Evolutionary conservation across 2,113 vertebrate genomes (phyloP).

Genomic region (Percopsis transmontana): DNA sequence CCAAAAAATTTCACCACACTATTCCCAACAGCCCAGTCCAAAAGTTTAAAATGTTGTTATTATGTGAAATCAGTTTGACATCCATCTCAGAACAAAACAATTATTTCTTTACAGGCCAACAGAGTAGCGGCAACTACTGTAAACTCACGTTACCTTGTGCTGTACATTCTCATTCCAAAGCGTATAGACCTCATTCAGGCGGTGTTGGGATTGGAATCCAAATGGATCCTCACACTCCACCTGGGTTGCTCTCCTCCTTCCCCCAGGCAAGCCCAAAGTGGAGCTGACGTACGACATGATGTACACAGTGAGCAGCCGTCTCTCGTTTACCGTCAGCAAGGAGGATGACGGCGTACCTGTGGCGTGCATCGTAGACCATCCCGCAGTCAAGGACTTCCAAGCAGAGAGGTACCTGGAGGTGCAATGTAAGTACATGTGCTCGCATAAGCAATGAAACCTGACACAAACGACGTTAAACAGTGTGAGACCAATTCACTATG

Average conservation of each 20-base stretch:
- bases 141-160: too few relatives aligned
- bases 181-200: too few relatives aligned
- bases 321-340: slow-evolving; percentile 85
- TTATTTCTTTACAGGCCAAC: too few relatives aligned
- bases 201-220: too few relatives aligned
- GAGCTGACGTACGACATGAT: slow-evolving; percentile 88
- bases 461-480: too few relatives aligned
- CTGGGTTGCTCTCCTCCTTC: slow-evolving; percentile 1
- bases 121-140: too few relatives aligned
- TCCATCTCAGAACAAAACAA: too few relatives aligned
- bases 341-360: slow-evolving; percentile 92
- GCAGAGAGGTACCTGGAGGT: slow-evolving; percentile 96
- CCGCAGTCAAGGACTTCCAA: slow-evolving; percentile 92
- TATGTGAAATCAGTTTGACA: neutral
- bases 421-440: slow-evolving; percentile 85
- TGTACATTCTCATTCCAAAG: too few relatives aligned
- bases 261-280: slow-evolving; percentile 85
- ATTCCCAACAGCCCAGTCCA: slow-evolving; percentile 22
- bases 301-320: slow-evolving; percentile 93
- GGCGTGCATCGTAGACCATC: slow-evolving; percentile 93
- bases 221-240: neutral
- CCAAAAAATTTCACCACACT: neutral
- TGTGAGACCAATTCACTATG: too few relatives aligned
- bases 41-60: neutral
- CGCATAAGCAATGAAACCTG: too few relatives aligned